These are phyloP conservation scores for Pomatorhinus ruficollis DNA, from an alignment of 2,113 vertebrate genomes.

Conservation along the genomic window DNA sequence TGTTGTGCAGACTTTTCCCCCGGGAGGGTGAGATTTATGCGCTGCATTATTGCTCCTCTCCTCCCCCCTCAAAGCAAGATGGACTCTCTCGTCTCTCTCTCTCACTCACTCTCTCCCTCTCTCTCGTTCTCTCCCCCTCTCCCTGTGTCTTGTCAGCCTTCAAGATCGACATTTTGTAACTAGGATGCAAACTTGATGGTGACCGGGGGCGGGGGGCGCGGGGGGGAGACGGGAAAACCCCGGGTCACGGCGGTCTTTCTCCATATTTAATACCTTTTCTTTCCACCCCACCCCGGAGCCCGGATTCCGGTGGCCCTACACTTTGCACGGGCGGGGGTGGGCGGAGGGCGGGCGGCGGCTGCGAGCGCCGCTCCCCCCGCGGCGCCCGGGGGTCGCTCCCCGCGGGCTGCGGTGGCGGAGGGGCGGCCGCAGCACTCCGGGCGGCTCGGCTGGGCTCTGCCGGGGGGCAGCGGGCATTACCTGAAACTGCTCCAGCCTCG, in stretches of 20 bases:
- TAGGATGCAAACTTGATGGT: slow-evolving; percentile 82
- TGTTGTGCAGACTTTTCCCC: slow-evolving; percentile 81
- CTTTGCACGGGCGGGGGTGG: slow-evolving; percentile 55
- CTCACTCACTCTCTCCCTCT: slow-evolving; percentile 62
- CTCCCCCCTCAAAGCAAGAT: slow-evolving; percentile 90
- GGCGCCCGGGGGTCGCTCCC: slow-evolving; percentile 19
- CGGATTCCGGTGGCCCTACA: slow-evolving; percentile 63
- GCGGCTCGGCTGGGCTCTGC: slow-evolving; percentile 2
- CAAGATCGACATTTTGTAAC: slow-evolving; percentile 92
- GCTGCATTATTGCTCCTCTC: slow-evolving; percentile 77
- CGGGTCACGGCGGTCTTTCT: slow-evolving; percentile 53
- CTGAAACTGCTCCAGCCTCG: slow-evolving; percentile 42
- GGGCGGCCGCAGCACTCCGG: slow-evolving; percentile 15
- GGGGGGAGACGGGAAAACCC: neutral
- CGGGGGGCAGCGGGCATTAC: slow-evolving; percentile 27
- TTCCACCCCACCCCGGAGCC: slow-evolving; percentile 50
- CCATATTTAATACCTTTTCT: slow-evolving; percentile 61
- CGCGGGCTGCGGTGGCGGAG: slow-evolving; percentile 31
- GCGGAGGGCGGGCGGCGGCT: neutral
- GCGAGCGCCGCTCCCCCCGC: neutral
- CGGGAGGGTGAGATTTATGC: slow-evolving; percentile 81
- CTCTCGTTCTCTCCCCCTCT: slow-evolving; percentile 64
- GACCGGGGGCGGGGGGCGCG: slow-evolving; percentile 60
- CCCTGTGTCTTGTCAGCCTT: slow-evolving; percentile 88
- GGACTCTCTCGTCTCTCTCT: slow-evolving; percentile 86